phyloP scores from a whole-genome alignment of 2,888 invertebrate genomes.

The Diaprepes abbreviatus region DNA sequence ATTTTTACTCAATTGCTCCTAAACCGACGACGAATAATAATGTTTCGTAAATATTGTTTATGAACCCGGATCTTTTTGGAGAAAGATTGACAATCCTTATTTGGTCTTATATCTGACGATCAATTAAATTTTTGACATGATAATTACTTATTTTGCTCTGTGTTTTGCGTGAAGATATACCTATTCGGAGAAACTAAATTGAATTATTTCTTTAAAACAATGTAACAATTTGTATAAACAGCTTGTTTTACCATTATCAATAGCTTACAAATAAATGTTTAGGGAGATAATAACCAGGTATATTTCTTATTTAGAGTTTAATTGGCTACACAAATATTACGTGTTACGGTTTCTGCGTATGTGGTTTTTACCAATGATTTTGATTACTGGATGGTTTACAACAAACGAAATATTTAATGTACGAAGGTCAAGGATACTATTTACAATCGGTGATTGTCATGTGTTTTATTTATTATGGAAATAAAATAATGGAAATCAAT shows the following conservation, averaged over 20 bases:
- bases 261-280: not conserved
- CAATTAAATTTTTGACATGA: too few relatives aligned
- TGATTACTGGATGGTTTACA: not conserved
- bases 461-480: too few relatives aligned
- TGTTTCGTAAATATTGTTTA: too few relatives aligned
- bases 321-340: not conserved
- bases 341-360: slow-evolving; percentile 3
- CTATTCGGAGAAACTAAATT: too few relatives aligned
- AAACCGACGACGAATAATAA: too few relatives aligned
- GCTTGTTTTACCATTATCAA: not conserved
- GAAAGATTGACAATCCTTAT: too few relatives aligned
- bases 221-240: not conserved
- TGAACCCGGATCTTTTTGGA: too few relatives aligned
- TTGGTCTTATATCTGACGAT: too few relatives aligned
- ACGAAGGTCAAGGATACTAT: slow-evolving; percentile 7
- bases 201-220: not conserved
- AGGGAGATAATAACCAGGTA: not conserved
- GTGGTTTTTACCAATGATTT: not conserved
- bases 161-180: too few relatives aligned
- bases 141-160: not conserved
- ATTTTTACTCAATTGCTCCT: too few relatives aligned
- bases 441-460: too few relatives aligned
- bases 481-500: too few relatives aligned
- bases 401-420: not conserved
- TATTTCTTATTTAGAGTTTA: not conserved